phyloP scores from a whole-genome alignment of 1,140 invertebrate genomes.

The Drosophila ambigua region DNA sequence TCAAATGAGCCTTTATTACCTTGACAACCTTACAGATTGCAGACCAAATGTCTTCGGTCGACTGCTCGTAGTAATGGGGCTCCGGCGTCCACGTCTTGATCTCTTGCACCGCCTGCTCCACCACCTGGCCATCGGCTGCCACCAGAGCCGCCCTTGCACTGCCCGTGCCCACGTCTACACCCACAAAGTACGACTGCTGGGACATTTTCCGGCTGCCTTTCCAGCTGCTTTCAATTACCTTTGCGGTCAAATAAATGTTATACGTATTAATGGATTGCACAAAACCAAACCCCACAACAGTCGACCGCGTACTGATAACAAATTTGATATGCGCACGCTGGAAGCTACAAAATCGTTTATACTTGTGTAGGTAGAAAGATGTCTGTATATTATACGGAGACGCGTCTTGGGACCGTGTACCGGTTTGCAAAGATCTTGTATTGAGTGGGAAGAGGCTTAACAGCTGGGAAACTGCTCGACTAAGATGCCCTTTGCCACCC shows the following conservation, averaged over 20 bases:
- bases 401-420: slow-evolving; percentile 13
- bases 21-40: slow-evolving; percentile 83
- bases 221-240: slow-evolving; percentile 25
- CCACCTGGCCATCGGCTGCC: slow-evolving; percentile 87
- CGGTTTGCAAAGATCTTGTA: slow-evolving; percentile 33
- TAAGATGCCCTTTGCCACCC: slow-evolving; percentile 13
- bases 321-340: slow-evolving; percentile 31
- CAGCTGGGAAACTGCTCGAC: background rate
- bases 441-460: too few species aligned
- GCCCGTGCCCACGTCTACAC: slow-evolving; percentile 96
- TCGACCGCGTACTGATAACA: slow-evolving; percentile 61
- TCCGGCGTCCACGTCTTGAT: slow-evolving; percentile 92
- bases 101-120: slow-evolving; percentile 86
- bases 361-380: background rate
- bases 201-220: slow-evolving; percentile 24
- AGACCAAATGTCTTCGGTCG: slow-evolving; percentile 95
- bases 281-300: slow-evolving; percentile 47
- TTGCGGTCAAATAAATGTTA: slow-evolving; percentile 78
- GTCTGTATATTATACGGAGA: too few species aligned
- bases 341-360: slow-evolving; percentile 15
- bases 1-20: slow-evolving; percentile 38
- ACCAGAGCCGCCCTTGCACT: slow-evolving; percentile 94
- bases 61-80: slow-evolving; percentile 94
- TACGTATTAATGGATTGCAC: slow-evolving; percentile 27
- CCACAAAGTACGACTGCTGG: slow-evolving; percentile 88